Percentiles rank a stretch among this genome's conserved stretches.
Conservation (phyloP, 2,888 invertebrate genomes). For the Dioctria linearis region DNA sequence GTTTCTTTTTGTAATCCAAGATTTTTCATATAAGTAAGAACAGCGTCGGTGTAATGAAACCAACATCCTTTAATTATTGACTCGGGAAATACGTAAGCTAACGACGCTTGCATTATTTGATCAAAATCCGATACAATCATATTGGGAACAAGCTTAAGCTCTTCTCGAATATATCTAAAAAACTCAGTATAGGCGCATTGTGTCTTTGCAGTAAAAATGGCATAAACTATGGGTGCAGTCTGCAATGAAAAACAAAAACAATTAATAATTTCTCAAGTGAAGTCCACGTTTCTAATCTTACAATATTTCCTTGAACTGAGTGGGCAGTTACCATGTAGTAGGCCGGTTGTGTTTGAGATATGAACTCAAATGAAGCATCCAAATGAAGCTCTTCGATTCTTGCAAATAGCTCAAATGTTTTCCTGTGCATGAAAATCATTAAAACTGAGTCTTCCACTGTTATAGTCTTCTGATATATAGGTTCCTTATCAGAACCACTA, state of each 20-base stretch:
- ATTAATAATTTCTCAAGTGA: background rate
- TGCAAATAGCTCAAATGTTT: constrained; percentile 61
- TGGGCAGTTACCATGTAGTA: constrained; percentile 62
- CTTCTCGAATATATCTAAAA: constrained; percentile 62
- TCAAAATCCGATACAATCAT: constrained; percentile 62
- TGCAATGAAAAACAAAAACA: background rate
- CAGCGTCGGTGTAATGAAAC: constrained; percentile 62
- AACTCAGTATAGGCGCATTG: constrained; percentile 60
- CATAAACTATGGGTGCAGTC: constrained; percentile 62
- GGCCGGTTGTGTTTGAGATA: constrained; percentile 59
- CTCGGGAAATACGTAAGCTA: constrained; percentile 61
- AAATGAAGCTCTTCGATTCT: constrained; percentile 62
- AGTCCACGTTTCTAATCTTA: constrained; percentile 20
- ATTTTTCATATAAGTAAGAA: constrained; percentile 61
- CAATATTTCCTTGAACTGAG: constrained; percentile 61
- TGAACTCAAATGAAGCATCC: constrained; percentile 61
- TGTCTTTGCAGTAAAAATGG: constrained; percentile 60
- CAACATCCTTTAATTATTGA: constrained; percentile 63
- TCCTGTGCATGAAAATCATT: constrained; percentile 63
- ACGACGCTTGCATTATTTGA: constrained; percentile 60
- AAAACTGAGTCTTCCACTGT: constrained; percentile 59
- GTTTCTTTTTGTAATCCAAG: constrained; percentile 61
- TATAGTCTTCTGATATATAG: constrained; percentile 62
- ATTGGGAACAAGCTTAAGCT: constrained; percentile 61
- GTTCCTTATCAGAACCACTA: constrained; percentile 61